A percentile compares a stretch with the other conserved stretches of the same genome.
Conservation (phyloP, 1,140 invertebrate genomes). For the Orchestia grillus region DNA sequence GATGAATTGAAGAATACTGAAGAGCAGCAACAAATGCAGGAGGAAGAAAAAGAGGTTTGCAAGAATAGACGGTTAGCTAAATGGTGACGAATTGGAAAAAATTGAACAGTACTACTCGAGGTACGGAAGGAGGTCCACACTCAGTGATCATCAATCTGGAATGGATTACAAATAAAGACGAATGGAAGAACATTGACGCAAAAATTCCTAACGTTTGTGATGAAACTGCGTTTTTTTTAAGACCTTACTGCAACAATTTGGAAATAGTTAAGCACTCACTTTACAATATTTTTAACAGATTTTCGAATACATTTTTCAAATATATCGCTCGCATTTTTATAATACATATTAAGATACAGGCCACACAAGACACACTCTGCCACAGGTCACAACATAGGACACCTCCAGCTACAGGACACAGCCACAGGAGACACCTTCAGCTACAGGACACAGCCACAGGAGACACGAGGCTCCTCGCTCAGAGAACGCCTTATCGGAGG, state of each 20-base stretch:
- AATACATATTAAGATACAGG: not conserved
- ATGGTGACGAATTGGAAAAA: not conserved
- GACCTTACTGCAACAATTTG: not conserved
- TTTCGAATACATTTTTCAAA: not conserved
- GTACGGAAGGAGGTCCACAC: not conserved
- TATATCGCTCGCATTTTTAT: not conserved
- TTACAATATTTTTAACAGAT: not conserved
- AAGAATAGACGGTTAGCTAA: not conserved
- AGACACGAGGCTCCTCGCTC: not conserved
- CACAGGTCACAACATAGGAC: not conserved
- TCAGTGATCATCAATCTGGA: not conserved
- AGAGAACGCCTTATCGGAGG: not conserved
- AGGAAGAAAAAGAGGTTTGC: not conserved
- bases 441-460: not conserved
- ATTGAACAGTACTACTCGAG: not conserved
- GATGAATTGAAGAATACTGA: not conserved
- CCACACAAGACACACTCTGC: not conserved
- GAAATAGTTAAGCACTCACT: not conserved
- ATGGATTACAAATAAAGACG: not conserved
- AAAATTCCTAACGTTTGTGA: not conserved
- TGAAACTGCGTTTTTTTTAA: not conserved
- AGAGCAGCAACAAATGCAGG: not conserved
- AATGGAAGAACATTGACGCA: not conserved
- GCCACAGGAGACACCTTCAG: not conserved
- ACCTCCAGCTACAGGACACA: not conserved